Percentiles rank a stretch among this genome's conserved stretches.
These are phyloP conservation scores for Dendrolimus pini DNA, from an alignment of 2,888 invertebrate genomes.

Conservation along the genomic window DNA sequence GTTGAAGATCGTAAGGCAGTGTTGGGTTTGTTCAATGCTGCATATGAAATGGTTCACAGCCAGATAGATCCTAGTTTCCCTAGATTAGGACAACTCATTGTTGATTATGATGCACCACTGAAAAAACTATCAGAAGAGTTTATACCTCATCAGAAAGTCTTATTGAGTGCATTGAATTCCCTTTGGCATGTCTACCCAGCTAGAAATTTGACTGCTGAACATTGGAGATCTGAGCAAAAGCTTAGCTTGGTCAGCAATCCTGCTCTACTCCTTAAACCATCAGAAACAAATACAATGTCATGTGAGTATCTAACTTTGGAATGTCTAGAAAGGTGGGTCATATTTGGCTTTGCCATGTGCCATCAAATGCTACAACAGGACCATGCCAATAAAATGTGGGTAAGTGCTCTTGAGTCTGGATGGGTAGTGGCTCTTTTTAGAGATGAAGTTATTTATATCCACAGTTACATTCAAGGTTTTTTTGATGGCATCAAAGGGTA, in stretches of 20 bases:
- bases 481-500: conserved; percentile 98
- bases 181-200: conserved; percentile 91
- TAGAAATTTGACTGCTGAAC: conserved; percentile 94
- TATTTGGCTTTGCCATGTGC: conserved; percentile 94
- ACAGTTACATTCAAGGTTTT: conserved; percentile 93
- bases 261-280: conserved; percentile 94
- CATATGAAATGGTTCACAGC: conserved; percentile 96
- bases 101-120: conserved; percentile 97
- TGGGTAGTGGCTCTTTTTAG: conserved; percentile 97
- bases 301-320: conserved; percentile 98
- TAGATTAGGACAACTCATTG: conserved; percentile 96
- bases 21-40: conserved; percentile 97
- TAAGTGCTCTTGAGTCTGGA: conserved; percentile 92
- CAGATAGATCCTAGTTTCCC: conserved; percentile 95
- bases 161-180: conserved; percentile 92
- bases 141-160: conserved; percentile 92
- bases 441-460: conserved; percentile 97
- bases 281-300: conserved; percentile 96
- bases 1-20: conserved; percentile 99
- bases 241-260: conserved; percentile 96
- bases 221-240: conserved; percentile 95
- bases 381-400: conserved; percentile 92
- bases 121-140: conserved; percentile 98
- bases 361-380: conserved; percentile 92
- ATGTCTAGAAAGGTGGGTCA: conserved; percentile 97